These are phyloP conservation scores for Acromyrmex charruanus DNA, from an alignment of 1,140 invertebrate genomes.

Conservation along the genomic window DNA sequence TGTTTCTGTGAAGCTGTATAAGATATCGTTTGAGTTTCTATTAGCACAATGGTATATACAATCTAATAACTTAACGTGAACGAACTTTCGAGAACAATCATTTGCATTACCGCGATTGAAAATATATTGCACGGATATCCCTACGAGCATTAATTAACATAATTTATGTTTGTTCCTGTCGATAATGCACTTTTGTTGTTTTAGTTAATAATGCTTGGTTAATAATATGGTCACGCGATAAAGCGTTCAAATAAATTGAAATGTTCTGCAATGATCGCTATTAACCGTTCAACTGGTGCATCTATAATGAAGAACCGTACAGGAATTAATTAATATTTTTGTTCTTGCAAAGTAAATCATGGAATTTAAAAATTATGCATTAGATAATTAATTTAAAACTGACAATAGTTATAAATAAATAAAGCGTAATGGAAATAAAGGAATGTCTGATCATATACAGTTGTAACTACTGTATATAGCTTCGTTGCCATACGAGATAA, in stretches of 20 bases:
- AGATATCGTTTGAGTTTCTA: conserved; percentile 32
- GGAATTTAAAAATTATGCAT: background rate
- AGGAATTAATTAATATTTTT: conserved; percentile 35
- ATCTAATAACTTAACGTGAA: conserved; percentile 31
- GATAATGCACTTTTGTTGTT: conserved; percentile 55
- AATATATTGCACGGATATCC: conserved; percentile 32
- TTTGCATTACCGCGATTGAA: conserved; percentile 34
- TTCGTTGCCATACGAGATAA: background rate
- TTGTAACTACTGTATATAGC: background rate
- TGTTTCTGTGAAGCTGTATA: background rate
- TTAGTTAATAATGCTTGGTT: conserved; percentile 54
- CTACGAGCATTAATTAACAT: conserved; percentile 51
- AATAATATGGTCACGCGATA: conserved; percentile 38
- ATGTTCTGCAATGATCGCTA: conserved; percentile 43
- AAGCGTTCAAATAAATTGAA: conserved; percentile 55
- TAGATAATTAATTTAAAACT: background rate
- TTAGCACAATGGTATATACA: conserved; percentile 7
- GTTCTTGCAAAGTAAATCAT: background rate
- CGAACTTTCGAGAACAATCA: background rate
- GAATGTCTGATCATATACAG: conserved; percentile 8
- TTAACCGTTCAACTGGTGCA: conserved; percentile 30
- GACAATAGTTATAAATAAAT: background rate
- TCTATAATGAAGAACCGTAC: background rate
- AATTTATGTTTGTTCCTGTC: conserved; percentile 48
- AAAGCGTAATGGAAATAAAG: background rate